These are phyloP conservation scores for Clarias pachynema DNA, from an alignment of 2,797 vertebrate species.

Conservation along the genomic window DNA sequence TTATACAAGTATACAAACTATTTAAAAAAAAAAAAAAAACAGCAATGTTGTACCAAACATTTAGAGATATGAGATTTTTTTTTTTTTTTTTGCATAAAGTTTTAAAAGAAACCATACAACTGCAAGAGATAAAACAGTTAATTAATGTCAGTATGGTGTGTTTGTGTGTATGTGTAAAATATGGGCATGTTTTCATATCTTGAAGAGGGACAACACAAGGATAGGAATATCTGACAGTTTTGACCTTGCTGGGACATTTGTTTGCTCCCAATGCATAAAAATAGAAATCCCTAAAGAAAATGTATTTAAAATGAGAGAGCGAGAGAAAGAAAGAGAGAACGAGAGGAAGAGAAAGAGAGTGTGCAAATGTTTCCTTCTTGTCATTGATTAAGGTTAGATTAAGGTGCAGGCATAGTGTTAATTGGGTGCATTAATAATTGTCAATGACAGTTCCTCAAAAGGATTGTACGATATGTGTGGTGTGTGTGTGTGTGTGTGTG, in stretches of 20 bases:
- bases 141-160: neutral
- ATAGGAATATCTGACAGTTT: neutral
- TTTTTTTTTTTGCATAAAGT: neutral
- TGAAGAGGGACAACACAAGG: neutral
- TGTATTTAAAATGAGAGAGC: neutral
- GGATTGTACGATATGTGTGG: neutral
- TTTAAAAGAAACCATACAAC: neutral
- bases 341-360: neutral
- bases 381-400: neutral
- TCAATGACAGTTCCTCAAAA: neutral
- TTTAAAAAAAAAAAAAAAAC: neutral
- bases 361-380: neutral
- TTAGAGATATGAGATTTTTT: neutral
- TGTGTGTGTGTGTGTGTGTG: neutral
- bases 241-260: slow-evolving; percentile 13
- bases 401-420: neutral
- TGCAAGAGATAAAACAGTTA: neutral
- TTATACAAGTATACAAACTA: neutral
- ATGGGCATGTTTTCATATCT: neutral
- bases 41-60: neutral
- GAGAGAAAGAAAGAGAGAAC: neutral
- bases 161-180: neutral
- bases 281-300: neutral
- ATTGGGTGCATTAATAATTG: slow-evolving; percentile 7
- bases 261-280: neutral